Conservation (phyloP, 2,888 invertebrate genomes). For the Callyntrura sp. region DNA sequence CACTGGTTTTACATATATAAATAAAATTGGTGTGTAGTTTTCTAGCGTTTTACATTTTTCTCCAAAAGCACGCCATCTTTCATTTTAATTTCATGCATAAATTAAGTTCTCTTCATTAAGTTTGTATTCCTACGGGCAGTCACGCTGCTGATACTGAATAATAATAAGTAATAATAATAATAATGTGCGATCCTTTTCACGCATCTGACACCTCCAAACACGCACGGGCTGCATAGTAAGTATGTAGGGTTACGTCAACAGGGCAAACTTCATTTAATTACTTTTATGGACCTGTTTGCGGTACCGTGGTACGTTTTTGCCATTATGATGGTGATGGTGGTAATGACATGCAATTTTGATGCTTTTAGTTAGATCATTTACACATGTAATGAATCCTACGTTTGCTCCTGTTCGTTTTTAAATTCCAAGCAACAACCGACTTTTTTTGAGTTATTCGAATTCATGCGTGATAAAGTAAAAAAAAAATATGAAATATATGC, state of each 20-base stretch:
- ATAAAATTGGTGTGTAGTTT: no score
- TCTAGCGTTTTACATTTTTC: neutral
- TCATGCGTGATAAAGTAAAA: neutral
- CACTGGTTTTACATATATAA: no score
- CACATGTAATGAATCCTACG: no score
- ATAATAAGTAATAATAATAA: neutral
- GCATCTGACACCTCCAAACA: conserved; percentile 18
- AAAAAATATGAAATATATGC: neutral
- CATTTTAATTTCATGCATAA: neutral
- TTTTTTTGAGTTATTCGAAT: no score
- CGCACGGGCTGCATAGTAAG: neutral
- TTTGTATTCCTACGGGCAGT: conserved; percentile 17
- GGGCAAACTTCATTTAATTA: conserved; percentile 34
- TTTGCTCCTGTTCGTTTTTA: no score
- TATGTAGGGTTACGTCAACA: neutral
- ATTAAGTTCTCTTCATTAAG: neutral
- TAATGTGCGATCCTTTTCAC: conserved; percentile 36
- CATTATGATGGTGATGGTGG: neutral
- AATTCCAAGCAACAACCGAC: neutral
- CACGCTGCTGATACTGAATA: neutral
- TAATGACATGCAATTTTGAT: neutral
- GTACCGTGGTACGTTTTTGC: neutral
- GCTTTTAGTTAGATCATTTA: no score
- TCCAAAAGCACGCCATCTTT: neutral
- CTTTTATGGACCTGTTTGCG: neutral